Percentiles rank a stretch among this genome's conserved stretches.
phyloP scores from a whole-genome alignment of 64 coral and sea anemone genomes.

The Porites lutea region DNA sequence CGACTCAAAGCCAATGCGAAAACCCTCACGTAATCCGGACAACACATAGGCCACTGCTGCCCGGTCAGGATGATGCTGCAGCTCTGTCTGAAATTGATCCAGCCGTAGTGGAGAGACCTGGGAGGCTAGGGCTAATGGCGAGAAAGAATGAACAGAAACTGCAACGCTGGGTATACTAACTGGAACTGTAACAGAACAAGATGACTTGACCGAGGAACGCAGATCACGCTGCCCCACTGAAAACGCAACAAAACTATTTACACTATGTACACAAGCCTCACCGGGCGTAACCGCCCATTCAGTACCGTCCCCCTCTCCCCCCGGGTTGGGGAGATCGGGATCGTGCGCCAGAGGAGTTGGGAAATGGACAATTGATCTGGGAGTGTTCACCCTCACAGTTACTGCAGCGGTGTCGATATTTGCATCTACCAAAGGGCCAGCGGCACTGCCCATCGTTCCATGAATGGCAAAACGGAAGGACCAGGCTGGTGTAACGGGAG shows the following conservation, averaged over 20 bases:
- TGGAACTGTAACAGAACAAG: background rate
- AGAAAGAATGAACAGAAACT: background rate
- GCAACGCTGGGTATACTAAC: background rate
- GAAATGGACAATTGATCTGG: conserved; percentile 2
- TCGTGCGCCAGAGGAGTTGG: background rate
- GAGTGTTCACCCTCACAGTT: background rate
- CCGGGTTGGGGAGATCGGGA: background rate
- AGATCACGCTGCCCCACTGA: background rate
- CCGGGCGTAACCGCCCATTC: background rate
- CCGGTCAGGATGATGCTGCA: conserved; percentile 11
- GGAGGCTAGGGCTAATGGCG: no score
- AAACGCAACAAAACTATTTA: background rate
- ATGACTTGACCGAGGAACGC: background rate
- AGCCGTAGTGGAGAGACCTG: background rate
- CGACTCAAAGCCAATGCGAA: conserved; percentile 24
- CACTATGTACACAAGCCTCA: background rate
- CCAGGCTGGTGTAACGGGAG: background rate
- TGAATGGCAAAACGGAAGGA: background rate
- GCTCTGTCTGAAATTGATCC: background rate
- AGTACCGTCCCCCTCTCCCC: background rate
- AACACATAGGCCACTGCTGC: conserved; percentile 4
- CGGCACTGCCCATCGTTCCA: background rate
- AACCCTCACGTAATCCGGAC: conserved; percentile 27
- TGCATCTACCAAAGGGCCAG: background rate
- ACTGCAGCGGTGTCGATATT: background rate